A percentile compares a stretch with the other conserved stretches of the same genome.
Conservation (phyloP, 2,797 vertebrate species). For the Hemitrygon akajei region DNA sequence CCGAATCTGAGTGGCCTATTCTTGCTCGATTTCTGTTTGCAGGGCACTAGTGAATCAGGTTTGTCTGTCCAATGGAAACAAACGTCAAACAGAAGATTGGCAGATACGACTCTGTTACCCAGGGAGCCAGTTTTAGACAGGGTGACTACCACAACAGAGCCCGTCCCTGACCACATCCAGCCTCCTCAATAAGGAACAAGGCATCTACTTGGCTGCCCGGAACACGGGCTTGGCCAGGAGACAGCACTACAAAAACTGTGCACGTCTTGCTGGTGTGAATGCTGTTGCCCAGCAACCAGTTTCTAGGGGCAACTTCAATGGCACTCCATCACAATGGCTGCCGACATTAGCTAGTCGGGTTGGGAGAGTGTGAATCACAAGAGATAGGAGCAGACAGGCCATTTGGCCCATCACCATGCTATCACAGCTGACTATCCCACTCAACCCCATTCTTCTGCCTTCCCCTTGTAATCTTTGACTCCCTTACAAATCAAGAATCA, state of each 20-base stretch:
- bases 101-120: background rate
- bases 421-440: too few species aligned
- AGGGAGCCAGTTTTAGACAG: background rate
- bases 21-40: too few species aligned
- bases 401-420: too few species aligned
- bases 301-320: background rate
- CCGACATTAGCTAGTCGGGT: background rate
- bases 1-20: too few species aligned
- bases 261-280: background rate
- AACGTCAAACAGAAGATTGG: background rate
- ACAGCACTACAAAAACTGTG: background rate
- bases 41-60: too few species aligned
- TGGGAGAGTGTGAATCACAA: background rate
- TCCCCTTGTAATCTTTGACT: too few species aligned
- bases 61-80: background rate
- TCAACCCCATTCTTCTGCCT: too few species aligned
- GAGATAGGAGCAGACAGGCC: too few species aligned
- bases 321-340: background rate
- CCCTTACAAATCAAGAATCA: too few species aligned
- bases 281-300: background rate
- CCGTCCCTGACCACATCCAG: background rate
- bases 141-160: background rate
- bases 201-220: background rate
- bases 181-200: background rate
- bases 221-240: background rate